Evolutionary conservation across 1,140 invertebrate species (phyloP).

Genomic region (Semibalanus balanoides): DNA sequence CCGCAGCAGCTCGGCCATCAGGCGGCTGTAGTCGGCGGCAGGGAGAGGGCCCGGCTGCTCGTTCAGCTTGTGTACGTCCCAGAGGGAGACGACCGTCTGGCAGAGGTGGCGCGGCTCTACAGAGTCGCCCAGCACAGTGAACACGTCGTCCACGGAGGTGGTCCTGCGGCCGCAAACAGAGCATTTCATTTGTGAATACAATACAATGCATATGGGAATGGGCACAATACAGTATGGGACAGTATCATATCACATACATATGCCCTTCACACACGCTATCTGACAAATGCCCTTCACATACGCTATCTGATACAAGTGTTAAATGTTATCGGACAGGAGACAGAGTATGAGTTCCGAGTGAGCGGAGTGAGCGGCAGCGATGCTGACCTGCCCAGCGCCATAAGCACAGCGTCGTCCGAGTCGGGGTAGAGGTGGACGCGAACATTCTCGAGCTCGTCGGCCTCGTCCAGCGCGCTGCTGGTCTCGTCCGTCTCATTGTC

Average conservation of each 20-base stretch:
- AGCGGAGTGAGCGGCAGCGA: too few relatives aligned
- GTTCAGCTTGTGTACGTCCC: neutral
- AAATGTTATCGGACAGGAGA: too few relatives aligned
- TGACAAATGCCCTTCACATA: too few relatives aligned
- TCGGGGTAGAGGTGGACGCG: neutral
- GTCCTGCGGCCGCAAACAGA: neutral
- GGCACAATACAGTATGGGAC: too few relatives aligned
- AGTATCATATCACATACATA: too few relatives aligned
- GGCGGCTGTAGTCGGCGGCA: neutral
- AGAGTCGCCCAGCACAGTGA: neutral
- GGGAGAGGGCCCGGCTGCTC: neutral
- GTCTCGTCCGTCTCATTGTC: neutral
- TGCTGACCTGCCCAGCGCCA: neutral
- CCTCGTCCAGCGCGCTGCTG: neutral
- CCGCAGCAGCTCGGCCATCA: neutral
- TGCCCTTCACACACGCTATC: too few relatives aligned
- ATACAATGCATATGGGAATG: too few relatives aligned
- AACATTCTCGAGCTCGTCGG: neutral
- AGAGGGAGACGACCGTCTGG: neutral
- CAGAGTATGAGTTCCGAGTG: too few relatives aligned
- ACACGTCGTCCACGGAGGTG: neutral
- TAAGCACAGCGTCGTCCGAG: neutral
- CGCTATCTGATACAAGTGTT: too few relatives aligned
- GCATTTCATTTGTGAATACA: neutral
- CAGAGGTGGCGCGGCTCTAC: neutral